These are phyloP conservation scores for Porites australiensis DNA, from an alignment of 64 coral and sea anemone genomes.

Conservation along the genomic window DNA sequence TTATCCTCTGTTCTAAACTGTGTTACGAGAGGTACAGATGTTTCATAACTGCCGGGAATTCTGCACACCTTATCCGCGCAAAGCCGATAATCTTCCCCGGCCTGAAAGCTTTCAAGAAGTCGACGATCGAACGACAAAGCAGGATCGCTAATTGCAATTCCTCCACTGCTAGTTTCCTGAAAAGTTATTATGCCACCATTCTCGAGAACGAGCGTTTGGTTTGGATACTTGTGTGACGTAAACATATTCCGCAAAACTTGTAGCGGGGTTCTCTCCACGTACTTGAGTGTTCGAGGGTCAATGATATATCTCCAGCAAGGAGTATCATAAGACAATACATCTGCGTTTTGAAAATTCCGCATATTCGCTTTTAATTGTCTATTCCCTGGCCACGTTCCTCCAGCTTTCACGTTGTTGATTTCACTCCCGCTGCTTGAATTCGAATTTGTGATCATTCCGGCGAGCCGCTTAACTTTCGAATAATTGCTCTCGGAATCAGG, in stretches of 20 bases:
- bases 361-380: slow-evolving; percentile 51
- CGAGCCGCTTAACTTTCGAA: slow-evolving; percentile 86
- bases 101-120: slow-evolving; percentile 69
- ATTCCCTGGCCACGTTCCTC: slow-evolving; percentile 6
- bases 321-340: slow-evolving; percentile 92
- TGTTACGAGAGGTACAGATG: slow-evolving; percentile 47
- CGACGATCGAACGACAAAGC: slow-evolving; percentile 90
- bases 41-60: slow-evolving; percentile 3
- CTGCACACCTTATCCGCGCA: slow-evolving; percentile 14
- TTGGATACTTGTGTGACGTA: slow-evolving; percentile 52
- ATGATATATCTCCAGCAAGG: slow-evolving; percentile 97
- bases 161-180: slow-evolving; percentile 79
- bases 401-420: slow-evolving; percentile 20
- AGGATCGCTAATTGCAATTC: slow-evolving; percentile 86
- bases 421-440: slow-evolving; percentile 54
- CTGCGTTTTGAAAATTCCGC: slow-evolving; percentile 83
- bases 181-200: slow-evolving; percentile 78
- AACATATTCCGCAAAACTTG: slow-evolving; percentile 64
- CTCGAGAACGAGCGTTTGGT: slow-evolving; percentile 69
- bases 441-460: slow-evolving; percentile 83
- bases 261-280: slow-evolving; percentile 81
- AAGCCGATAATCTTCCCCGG: slow-evolving; percentile 64
- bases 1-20: slow-evolving; percentile 59
- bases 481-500: slow-evolving; percentile 78
- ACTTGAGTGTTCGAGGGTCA: slow-evolving; percentile 81